Conservation (phyloP, 2,797 vertebrate species). For the Coreius guichenoti region DNA sequence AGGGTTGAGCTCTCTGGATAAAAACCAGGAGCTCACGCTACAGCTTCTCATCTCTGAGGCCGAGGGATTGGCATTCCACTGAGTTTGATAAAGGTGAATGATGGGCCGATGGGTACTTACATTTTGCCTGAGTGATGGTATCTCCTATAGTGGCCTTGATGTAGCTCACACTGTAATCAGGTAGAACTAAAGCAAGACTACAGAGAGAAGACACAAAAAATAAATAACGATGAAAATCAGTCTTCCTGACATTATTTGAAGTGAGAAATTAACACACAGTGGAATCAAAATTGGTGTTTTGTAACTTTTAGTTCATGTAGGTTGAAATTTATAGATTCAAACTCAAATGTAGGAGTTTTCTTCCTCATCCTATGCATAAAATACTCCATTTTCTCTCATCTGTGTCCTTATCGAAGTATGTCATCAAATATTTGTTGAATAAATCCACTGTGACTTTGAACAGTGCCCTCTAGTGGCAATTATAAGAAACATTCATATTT, state of each 20-base stretch:
- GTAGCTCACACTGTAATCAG: conserved; percentile 93
- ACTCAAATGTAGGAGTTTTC: background rate
- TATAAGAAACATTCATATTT: background rate
- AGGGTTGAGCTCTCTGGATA: conserved; percentile 29
- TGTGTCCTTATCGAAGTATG: background rate
- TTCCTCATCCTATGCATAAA: background rate
- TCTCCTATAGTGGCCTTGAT: conserved; percentile 92
- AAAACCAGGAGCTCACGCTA: conserved; percentile 14
- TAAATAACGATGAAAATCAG: background rate
- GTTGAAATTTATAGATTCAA: background rate
- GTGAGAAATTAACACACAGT: background rate
- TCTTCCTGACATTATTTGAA: background rate
- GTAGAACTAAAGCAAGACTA: conserved; percentile 95
- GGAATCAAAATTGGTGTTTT: background rate
- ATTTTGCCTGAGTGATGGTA: conserved; percentile 91
- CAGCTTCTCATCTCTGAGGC: background rate
- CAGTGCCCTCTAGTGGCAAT: conserved; percentile 46
- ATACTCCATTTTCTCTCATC: background rate
- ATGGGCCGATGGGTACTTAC: conserved; percentile 81
- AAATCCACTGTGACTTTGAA: conserved; percentile 13
- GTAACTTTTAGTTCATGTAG: background rate
- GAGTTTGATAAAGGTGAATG: conserved; percentile 22
- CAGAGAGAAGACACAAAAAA: conserved; percentile 61
- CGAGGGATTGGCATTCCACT: background rate
- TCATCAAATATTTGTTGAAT: background rate